Evolutionary conservation across 2,888 invertebrate genomes (phyloP).

Genomic region (Caradrina clavipalpis): DNA sequence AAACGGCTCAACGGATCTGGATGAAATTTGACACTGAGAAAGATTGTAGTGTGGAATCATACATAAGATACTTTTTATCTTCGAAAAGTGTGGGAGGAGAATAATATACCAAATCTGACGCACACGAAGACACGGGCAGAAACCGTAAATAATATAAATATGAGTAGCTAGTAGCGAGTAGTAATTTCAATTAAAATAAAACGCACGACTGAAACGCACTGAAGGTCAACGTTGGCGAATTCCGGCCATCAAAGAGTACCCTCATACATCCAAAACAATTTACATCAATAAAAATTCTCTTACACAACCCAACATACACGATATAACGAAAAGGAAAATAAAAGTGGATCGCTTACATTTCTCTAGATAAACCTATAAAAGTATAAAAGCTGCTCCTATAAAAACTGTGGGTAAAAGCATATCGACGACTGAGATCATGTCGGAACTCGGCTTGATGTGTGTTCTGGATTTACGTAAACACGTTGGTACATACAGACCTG

Average conservation of each 20-base stretch:
- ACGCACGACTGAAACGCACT: background rate
- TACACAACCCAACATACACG: constrained; percentile 12
- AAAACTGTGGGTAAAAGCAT: constrained; percentile 63
- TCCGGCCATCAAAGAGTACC: constrained; percentile 12
- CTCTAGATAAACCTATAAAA: constrained; percentile 55
- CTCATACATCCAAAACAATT: constrained; percentile 48
- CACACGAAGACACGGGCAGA: too few relatives aligned
- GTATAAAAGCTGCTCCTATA: constrained; percentile 60
- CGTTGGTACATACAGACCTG: background rate
- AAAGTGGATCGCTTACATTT: constrained; percentile 50
- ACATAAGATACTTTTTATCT: too few relatives aligned
- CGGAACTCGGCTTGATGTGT: constrained; percentile 26
- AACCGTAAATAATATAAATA: too few relatives aligned
- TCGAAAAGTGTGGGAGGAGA: too few relatives aligned
- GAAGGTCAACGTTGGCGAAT: constrained; percentile 1
- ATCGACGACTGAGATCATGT: constrained; percentile 44
- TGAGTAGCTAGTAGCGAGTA: too few relatives aligned
- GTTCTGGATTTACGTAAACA: background rate
- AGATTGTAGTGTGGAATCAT: too few relatives aligned
- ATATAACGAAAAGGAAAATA: constrained; percentile 38
- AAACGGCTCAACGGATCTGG: too few relatives aligned
- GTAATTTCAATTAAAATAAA: background rate
- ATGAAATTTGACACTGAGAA: too few relatives aligned
- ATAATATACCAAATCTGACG: too few relatives aligned
- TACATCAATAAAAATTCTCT: constrained; percentile 39